Base-by-base conservation (phyloP, 1,140 invertebrate genomes). In the Whitmania pigra region DNA sequence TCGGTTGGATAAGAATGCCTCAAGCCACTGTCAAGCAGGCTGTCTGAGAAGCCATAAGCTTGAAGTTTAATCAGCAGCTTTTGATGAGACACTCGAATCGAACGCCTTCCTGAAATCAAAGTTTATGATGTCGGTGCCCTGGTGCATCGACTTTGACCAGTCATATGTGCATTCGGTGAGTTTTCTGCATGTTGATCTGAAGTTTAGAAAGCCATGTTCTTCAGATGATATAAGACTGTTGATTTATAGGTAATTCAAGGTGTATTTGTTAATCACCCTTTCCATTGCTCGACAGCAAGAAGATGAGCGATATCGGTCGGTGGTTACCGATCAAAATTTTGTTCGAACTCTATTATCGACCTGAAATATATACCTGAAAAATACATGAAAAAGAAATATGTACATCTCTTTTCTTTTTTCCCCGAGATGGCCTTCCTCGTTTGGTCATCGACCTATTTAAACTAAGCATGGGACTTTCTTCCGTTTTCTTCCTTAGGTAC, bases 51-150 rank as follows among this genome's bases (percentile, higher is more conserved):
- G 11, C 57, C 57, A 63, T 63, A 63, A 63, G 57, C 57, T 31
- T 63, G 22, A 25, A 63, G 11, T 63, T 63, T 63, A 15, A 63
- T 13, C 57, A 63, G 57, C 57, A 63, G 57, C 29, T 63, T 63
- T 13, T 22, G 22, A n/a, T 63, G 57, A 13, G 57, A 63, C 20
- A 57, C 54, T 20, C n/a, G 54, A 57, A 57, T 57, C 54, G 54
- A 57, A 57, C 25, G 54, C 54, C 9, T 57, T 57, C 25, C 9
- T 20, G 54, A 57, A 57, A 9, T 57, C 54, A 57, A 57, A 25
- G 25, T 57, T 4, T 20, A 57, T 25, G 20, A 25, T 57, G 54
- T 57, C 2, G 2, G 20, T 25, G 20, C 54, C 25, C 25, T 57
- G 54, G 20, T 57, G 54, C 20, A 20, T 20, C 5, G 25, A n/a